Percentiles rank a stretch among this genome's conserved stretches.
These are phyloP conservation scores for Ostrea edulis DNA, from an alignment of 1,140 invertebrate species.

Conservation along the genomic window DNA sequence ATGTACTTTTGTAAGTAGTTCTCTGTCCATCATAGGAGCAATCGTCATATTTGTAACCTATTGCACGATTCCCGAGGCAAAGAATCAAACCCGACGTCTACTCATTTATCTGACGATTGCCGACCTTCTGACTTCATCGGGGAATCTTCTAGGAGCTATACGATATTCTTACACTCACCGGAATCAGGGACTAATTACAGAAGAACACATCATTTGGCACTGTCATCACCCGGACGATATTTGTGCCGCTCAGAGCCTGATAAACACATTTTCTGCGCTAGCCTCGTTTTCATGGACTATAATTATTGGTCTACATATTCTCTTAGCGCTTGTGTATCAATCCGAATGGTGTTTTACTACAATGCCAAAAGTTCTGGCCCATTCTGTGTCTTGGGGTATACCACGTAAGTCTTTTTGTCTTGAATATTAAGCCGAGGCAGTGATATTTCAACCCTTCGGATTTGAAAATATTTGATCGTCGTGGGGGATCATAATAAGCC, in stretches of 20 bases:
- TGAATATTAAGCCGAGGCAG: too few relatives aligned
- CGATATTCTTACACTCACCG: constrained; percentile 4
- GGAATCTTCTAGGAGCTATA: constrained; percentile 35
- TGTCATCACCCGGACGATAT: constrained; percentile 24
- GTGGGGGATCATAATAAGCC: too few relatives aligned
- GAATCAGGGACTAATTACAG: not conserved
- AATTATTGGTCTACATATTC: constrained; percentile 55
- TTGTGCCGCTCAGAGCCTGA: constrained; percentile 46
- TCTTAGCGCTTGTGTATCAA: constrained; percentile 33
- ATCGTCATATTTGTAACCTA: constrained; percentile 43
- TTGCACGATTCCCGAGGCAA: constrained; percentile 2
- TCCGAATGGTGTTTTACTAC: constrained; percentile 14
- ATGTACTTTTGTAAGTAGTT: constrained; percentile 15
- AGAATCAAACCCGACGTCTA: constrained; percentile 39
- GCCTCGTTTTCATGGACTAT: constrained; percentile 57
- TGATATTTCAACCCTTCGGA: too few relatives aligned
- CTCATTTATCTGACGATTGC: constrained; percentile 43
- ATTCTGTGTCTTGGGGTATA: constrained; percentile 49
- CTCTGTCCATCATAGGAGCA: constrained; percentile 42
- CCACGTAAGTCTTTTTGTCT: constrained; percentile 49
- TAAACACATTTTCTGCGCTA: constrained; percentile 57
- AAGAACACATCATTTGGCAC: not conserved
- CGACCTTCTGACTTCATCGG: constrained; percentile 35
- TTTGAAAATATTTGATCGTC: too few relatives aligned
- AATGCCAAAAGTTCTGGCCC: constrained; percentile 35